Percentiles rank a stretch among this genome's conserved stretches.
These are phyloP conservation scores for Amblyteles armatorius DNA, from an alignment of 2,888 invertebrate genomes.

Conservation along the genomic window DNA sequence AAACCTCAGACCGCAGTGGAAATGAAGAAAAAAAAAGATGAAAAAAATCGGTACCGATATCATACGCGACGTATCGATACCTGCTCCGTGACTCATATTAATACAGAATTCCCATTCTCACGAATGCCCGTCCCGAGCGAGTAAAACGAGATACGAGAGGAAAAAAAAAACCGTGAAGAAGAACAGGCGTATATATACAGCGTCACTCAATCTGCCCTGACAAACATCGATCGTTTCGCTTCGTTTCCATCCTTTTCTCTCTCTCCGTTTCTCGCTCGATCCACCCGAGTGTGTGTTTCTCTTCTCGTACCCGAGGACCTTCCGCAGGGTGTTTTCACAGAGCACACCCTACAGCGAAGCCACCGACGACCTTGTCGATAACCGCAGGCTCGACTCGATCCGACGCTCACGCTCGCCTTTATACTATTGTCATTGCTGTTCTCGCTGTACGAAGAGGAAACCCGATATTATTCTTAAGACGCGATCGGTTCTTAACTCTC, in stretches of 20 bases:
- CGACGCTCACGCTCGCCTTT: constrained; percentile 28
- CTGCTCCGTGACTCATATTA: constrained; percentile 27
- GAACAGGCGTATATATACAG: constrained; percentile 14
- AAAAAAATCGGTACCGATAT: constrained; percentile 34
- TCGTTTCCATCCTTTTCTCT: constrained; percentile 41
- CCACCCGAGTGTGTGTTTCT: not conserved
- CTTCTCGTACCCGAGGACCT: constrained; percentile 33
- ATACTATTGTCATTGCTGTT: constrained; percentile 26
- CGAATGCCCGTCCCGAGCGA: constrained; percentile 42
- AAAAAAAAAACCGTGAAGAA: constrained; percentile 29
- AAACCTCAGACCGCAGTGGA: constrained; percentile 27
- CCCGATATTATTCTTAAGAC: constrained; percentile 44
- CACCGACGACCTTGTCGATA: constrained; percentile 45
- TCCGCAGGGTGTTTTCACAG: constrained; percentile 4
- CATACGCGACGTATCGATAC: not conserved
- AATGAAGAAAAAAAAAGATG: not conserved
- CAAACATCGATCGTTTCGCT: constrained; percentile 60
- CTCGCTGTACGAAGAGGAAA: constrained; percentile 30
- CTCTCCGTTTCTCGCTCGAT: not conserved
- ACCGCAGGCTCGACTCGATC: constrained; percentile 59
- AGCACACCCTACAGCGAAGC: constrained; percentile 25
- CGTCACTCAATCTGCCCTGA: constrained; percentile 60
- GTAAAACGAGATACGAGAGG: constrained; percentile 43
- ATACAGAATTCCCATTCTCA: constrained; percentile 55
- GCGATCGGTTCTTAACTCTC: constrained; percentile 14